Base-by-base conservation (phyloP, 2,888 invertebrate species). In the Xanthorhoe designata region DNA sequence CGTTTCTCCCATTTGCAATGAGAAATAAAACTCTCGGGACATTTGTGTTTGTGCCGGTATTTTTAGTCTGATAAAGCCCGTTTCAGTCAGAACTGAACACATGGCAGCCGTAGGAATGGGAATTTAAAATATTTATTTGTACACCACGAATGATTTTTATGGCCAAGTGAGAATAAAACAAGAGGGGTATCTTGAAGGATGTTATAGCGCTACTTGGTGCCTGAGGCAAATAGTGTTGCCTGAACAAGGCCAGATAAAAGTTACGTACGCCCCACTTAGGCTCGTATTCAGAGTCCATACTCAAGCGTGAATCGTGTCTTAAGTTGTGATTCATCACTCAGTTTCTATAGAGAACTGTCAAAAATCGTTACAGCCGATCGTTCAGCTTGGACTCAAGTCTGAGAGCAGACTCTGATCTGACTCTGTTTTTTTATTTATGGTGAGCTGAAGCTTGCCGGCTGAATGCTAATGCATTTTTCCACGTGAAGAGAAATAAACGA, bases 1-100 rank as follows among this genome's bases (percentile, higher is more conserved):
- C 73, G 78, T 71, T 73, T 78, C 57, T 61, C 77, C 78, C 75
- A 73, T 80, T 79, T 74, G 81, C 80, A 79, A 78, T 73, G 78
- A 79, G 73, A 77, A 75, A 72, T 75, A 76, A 74, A 77, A 76
- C 77, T 75, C 66, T 65, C 60, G 66, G 68, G 65, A 72, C 65
- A 68, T 42, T 2, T 64, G 69, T 72, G 69, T 59, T 61, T 69
- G 57, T 66, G 71, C 66, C 67, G 69, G 60, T 59, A 71, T 72
- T 75, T 78, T 74, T 70, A 65, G 59, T 69, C 64, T 59, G 63
- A 62, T 69, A 65, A 68, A 67, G 67, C 68, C 65, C 57, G 50
- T 68, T 68, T 65, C 65, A 47, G 63, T 61, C 47, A 66, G 50
- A 42, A 50, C 63, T 68, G 72, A 62, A 75, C 69, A 72, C 64